Base-by-base conservation (phyloP, 2,797 vertebrate genomes). In the Phalloptychus januarius region DNA sequence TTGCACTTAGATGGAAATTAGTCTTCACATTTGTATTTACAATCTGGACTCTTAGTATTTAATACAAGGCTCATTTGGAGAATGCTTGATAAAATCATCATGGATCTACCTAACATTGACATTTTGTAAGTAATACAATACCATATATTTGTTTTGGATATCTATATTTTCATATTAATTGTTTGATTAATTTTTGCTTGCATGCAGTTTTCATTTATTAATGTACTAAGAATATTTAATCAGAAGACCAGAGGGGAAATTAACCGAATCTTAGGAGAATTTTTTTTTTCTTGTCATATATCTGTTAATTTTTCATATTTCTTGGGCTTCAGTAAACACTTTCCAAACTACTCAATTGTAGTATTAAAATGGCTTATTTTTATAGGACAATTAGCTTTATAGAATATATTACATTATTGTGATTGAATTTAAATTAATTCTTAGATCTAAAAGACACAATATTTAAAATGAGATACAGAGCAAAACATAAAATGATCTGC, bases 41-140 rank as follows among this genome's bases (percentile, higher is more conserved):
- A 25, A 76, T 90, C 63, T 79, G 71, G 75, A 85, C 77, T 38
- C n/a, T 83, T 82, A 86, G 61, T 77, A 33, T 81, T 89, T 83
- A 52, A 84, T 79, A 84, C 79, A 85, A 56, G 16, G 36, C 76
- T 89, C 67, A 89, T 70, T 85, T 86, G n/a, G 82, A 70, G 91
- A 90, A 93, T 91, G 84, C 58, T 85, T 82, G 70, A 71, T 85
- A 85, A 78, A 71, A 85, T 82, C 74, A 73, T 42, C 75, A 89
- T 92, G 90, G 92, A 92, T 87, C 88, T 86, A 87, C 84, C 54
- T 79, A 92, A 79, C 33, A 87, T 75, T 88, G 69, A 81, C 83
- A 75, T 86, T 90, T 87, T 93, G 92, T 94, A 90, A 93, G 89
- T 93, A 93, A 83, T 52, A 88, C 76, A 72, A 71, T 80, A 74